Evolutionary conservation across 2,888 invertebrate genomes (phyloP), one percentile per base, ranked within the genome.

Genomic region (Diaphora mendica): DNA sequence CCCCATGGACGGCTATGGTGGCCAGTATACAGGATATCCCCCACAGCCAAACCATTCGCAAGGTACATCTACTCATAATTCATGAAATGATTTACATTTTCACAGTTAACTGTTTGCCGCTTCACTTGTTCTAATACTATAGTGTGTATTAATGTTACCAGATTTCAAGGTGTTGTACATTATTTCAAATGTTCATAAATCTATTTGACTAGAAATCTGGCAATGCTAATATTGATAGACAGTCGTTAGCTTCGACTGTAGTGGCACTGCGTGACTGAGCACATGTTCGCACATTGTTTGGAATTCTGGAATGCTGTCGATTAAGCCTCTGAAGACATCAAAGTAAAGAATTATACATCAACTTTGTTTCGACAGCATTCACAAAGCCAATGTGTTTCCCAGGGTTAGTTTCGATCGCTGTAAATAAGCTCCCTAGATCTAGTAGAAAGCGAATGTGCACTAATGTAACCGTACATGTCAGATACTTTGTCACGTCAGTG

Each of bases 1-100:
- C 77, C 96, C 97, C 77, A 97, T 98, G 97, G 98, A 98, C 93
- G 98, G 97, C 77, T 98, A 98, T 93, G 97, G 97, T 80, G 96
- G 96, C 80, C 96, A 96, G 90, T 96, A 96, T 88, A 88, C 90
- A 82, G 96, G 96, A 82, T 97, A 97, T 91, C 96, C 97, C 82
- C 95, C 95, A 76, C 96, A 97, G 81, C 97, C 97, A 77, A 96
- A 96, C 87, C 96, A 97, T 93, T 96, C 97, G 86, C 96, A 98
- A 93, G 98, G 98, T 93, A 97, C 96, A 67, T 96, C 96, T 79
- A n/a, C 33, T 35, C 30, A n/a, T 20, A 9, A 26, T n/a, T n/a
- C 44, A 68, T 62, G 17, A 35, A 51, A 55, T 68, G 23, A 39
- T n/a, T 23, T n/a, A 30, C 59, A 5, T 59, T 69, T 33, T 48